Evolutionary conservation across 2,113 vertebrate species (phyloP).

Genomic region (Proterorhinus semilunaris): DNA sequence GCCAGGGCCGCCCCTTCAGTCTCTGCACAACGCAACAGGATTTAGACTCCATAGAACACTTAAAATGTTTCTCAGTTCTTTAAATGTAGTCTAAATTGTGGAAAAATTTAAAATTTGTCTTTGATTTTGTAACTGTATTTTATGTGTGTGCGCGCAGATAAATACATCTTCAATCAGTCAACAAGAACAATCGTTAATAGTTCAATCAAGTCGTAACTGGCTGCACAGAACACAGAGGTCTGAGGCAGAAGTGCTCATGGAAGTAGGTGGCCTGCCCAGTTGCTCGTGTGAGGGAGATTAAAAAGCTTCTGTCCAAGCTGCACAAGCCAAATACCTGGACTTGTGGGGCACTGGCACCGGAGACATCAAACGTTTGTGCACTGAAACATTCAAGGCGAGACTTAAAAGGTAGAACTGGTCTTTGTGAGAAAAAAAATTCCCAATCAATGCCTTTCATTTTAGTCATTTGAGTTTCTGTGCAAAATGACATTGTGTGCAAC

Average conservation of each 20-base stretch:
- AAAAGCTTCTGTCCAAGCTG: constrained; percentile 49
- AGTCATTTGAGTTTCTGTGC: no score
- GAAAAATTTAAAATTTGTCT: background rate
- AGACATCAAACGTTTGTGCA: background rate
- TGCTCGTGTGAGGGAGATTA: constrained; percentile 52
- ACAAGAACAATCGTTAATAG: no score
- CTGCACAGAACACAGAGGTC: background rate
- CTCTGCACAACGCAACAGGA: background rate
- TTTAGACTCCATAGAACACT: background rate
- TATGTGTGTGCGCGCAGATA: no score
- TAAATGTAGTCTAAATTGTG: no score
- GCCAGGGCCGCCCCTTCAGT: background rate
- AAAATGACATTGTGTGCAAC: no score
- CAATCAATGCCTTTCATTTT: no score
- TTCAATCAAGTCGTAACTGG: background rate
- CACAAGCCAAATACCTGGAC: constrained; percentile 32
- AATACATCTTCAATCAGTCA: background rate
- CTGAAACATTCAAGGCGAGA: no score
- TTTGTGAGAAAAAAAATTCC: no score
- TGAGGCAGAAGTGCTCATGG: constrained; percentile 1
- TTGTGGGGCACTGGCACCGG: constrained; percentile 8
- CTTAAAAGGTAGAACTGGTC: no score
- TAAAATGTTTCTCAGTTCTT: background rate
- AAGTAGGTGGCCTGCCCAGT: constrained; percentile 6
- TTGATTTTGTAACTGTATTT: background rate